Evolutionary conservation across 2,888 invertebrate species (phyloP).

Genomic region (Omphaloscelis lunosa): DNA sequence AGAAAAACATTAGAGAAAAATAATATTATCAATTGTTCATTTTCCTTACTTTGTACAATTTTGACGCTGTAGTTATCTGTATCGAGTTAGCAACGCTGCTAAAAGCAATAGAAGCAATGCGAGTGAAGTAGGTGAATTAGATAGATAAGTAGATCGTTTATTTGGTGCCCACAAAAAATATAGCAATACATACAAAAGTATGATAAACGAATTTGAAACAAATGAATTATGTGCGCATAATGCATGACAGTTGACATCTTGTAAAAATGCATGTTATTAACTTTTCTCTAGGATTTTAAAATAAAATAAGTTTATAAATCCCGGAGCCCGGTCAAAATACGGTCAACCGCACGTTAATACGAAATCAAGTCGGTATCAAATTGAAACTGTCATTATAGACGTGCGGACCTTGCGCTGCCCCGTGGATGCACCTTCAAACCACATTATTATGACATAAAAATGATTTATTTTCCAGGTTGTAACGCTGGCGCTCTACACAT

Average conservation of each 20-base stretch:
- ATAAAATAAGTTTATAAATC: background rate
- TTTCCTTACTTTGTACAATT: background rate
- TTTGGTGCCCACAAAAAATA: no score
- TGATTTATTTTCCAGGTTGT: slow-evolving; percentile 93
- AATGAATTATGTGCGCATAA: background rate
- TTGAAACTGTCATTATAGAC: background rate
- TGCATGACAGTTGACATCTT: background rate
- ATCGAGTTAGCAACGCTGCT: background rate
- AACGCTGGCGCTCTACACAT: slow-evolving; percentile 97
- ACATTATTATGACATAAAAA: background rate
- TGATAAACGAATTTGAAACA: no score
- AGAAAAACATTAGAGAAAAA: background rate
- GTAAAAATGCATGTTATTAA: background rate
- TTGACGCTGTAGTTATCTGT: background rate
- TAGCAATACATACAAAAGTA: no score
- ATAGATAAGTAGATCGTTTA: no score
- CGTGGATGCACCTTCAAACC: background rate
- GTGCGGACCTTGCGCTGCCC: background rate
- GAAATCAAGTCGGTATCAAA: background rate
- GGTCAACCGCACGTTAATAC: background rate
- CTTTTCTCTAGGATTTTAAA: background rate
- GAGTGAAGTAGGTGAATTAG: background rate
- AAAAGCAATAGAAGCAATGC: background rate
- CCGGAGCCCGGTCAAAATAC: no score
- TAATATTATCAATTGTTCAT: background rate